phyloP scores from a whole-genome alignment of 2,888 invertebrate genomes.

The Clivina fossor region DNA sequence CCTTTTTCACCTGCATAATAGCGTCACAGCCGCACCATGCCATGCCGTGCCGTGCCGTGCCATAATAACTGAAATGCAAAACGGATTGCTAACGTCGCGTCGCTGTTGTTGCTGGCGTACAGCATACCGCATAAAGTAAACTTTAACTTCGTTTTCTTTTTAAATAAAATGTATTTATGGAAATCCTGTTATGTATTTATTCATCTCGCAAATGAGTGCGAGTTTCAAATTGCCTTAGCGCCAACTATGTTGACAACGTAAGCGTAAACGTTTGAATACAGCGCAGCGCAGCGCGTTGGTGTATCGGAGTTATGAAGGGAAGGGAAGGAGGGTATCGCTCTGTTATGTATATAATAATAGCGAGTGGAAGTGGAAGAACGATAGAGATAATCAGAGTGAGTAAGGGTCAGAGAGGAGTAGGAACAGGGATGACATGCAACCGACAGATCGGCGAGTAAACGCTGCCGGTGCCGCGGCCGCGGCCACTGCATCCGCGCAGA shows the following conservation, averaged over 20 bases:
- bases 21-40: too few species aligned
- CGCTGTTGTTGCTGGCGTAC: too few species aligned
- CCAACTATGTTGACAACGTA: too few species aligned
- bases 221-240: conserved; percentile 17
- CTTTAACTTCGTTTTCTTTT: conserved; percentile 16
- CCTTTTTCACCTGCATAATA: conserved; percentile 32
- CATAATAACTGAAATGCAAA: conserved; percentile 31
- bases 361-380: not conserved
- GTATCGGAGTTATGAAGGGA: too few species aligned
- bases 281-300: too few species aligned
- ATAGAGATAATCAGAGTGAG: not conserved
- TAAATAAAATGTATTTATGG: conserved; percentile 30
- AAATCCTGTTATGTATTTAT: conserved; percentile 31
- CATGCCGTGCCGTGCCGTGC: too few species aligned
- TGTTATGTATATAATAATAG: too few species aligned
- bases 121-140: conserved; percentile 8
- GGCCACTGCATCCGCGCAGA: conserved; percentile 7
- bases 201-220: conserved; percentile 30
- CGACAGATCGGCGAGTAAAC: conserved; percentile 9
- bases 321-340: too few species aligned
- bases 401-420: not conserved
- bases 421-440: conserved; percentile 11
- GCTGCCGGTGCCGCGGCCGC: not conserved
- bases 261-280: too few species aligned
- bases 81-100: conserved; percentile 21